Evolutionary conservation across 2,113 vertebrate genomes (phyloP).

Genomic region (Glareola pratincola): DNA sequence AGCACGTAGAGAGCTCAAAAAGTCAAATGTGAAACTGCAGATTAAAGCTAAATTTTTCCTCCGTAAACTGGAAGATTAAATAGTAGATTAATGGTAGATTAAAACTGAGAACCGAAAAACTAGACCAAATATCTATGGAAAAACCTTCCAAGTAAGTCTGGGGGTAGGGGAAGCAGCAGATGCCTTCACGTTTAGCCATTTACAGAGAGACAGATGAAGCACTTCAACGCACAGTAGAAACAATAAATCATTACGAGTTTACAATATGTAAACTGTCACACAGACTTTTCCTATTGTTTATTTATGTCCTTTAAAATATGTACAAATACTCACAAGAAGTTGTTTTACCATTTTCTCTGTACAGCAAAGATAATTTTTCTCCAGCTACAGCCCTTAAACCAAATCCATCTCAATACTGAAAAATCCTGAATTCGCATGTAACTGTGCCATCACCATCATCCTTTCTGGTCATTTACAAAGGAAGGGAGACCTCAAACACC

Average conservation of each 20-base stretch:
- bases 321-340: neutral
- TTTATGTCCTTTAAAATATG: neutral
- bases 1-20: neutral
- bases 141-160: neutral
- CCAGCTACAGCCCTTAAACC: neutral
- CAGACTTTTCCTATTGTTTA: neutral
- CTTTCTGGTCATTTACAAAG: too few species aligned
- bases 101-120: neutral
- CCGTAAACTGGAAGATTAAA: neutral
- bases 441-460: rapidly evolving
- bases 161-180: neutral
- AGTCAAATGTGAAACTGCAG: neutral
- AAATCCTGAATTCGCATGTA: neutral
- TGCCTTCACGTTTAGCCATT: neutral
- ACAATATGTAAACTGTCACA: neutral
- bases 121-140: neutral
- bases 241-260: neutral
- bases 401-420: neutral
- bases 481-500: neutral
- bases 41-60: neutral
- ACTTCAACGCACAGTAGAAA: neutral
- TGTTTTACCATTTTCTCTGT: neutral
- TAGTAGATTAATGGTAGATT: neutral
- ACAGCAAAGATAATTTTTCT: neutral
- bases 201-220: neutral